Evolutionary conservation across 2,888 invertebrate genomes (phyloP), one percentile per base, ranked within the genome.

Genomic region (Rhodophaea formosa): DNA sequence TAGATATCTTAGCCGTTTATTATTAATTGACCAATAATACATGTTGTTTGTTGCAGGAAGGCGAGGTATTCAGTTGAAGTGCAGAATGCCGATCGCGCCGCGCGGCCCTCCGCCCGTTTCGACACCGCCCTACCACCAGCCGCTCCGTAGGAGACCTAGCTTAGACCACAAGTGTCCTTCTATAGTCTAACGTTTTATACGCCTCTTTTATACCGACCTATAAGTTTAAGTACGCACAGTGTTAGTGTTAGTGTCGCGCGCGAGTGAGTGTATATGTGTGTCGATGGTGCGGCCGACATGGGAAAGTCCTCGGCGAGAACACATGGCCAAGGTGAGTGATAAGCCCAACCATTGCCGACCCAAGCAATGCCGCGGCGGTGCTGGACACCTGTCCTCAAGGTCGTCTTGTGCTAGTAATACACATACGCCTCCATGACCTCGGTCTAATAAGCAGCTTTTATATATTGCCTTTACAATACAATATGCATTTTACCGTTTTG

Each of bases 241-340:
- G 81, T 75, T 80, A 83, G 82, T 82, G 82, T 79, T 80, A 86
- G 82, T 84, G 82, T 81, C 70, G 75, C 80, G 82, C 79, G 86
- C 80, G 80, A 78, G 84, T 81, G 82, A 74, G 83, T 80, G 79
- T 86, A 75, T 81, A 82, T 81, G 87, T 84, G 88, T 83, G 88
- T 88, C 81, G 84, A 90, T 90, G 90, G 88, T 90, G 88, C 88
- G 90, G 86, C 85, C 91, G 91, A 86, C 91, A 92, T 92, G 91
- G 91, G 92, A 91, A 92, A 92, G 84, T 91, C 91, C 88, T 92
- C 92, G 86, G 90, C 88, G 79, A 91, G 89, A 90, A 90, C 91
- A 91, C 90, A 92, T 87, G 91, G 91, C 80, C 91, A 91, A 91
- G 91, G 92, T 91, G 77, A 91, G 91, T 86, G 71, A 58, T 64